Evolutionary conservation across 2,888 invertebrate species (phyloP).

Genomic region (Selenia dentaria): DNA sequence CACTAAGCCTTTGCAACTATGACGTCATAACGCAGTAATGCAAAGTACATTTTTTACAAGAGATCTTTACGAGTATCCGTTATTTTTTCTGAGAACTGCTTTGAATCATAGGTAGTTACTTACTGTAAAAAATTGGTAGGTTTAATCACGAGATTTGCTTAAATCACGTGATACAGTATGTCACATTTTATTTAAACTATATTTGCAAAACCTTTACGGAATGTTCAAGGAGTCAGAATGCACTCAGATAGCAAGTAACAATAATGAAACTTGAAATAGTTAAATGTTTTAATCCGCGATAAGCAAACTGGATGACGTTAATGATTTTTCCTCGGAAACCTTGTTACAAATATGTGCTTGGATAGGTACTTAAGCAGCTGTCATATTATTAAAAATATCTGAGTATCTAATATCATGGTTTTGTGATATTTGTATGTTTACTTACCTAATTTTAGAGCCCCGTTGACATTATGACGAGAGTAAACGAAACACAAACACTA

Average conservation of each 20-base stretch:
- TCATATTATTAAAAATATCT: slow-evolving; percentile 1
- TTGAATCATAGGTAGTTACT: slow-evolving; percentile 17
- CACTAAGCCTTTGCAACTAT: not conserved
- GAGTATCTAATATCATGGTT: too few species aligned
- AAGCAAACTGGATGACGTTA: slow-evolving; percentile 17
- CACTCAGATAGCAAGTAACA: too few species aligned
- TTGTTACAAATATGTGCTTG: slow-evolving; percentile 13
- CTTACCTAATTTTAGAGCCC: slow-evolving; percentile 47
- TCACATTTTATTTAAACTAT: too few species aligned
- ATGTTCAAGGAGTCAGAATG: too few species aligned
- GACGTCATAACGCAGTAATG: slow-evolving; percentile 13
- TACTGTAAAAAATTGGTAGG: too few species aligned
- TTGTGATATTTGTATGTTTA: slow-evolving; percentile 2
- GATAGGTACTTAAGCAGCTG: not conserved
- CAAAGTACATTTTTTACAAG: slow-evolving; percentile 1
- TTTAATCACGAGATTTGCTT: slow-evolving; percentile 8
- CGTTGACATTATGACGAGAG: slow-evolving; percentile 41
- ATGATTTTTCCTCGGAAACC: slow-evolving; percentile 9
- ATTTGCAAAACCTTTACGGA: too few species aligned
- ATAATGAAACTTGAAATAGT: too few species aligned
- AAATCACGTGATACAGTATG: slow-evolving; percentile 16
- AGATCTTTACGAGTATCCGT: slow-evolving; percentile 4
- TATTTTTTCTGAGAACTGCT: slow-evolving; percentile 7
- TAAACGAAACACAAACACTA: slow-evolving; percentile 48
- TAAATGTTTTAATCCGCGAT: slow-evolving; percentile 26